Evolutionary conservation across 2,888 invertebrate genomes (phyloP).

Genomic region (Lypha dubia): DNA sequence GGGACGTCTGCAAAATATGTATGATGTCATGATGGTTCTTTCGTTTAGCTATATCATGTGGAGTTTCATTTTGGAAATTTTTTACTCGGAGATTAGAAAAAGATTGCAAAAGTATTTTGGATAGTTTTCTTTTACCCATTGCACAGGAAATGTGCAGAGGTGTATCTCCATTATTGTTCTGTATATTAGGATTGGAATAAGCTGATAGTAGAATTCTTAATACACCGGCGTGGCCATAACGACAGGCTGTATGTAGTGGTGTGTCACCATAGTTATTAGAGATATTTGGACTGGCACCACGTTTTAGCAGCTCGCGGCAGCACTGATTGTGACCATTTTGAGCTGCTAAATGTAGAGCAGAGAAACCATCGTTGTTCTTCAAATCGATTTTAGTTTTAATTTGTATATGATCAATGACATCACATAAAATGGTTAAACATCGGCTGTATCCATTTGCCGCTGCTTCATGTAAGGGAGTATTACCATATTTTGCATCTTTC

Average conservation of each 20-base stretch:
- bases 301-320: constrained; percentile 93
- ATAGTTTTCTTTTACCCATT: constrained; percentile 95
- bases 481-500: constrained; percentile 88
- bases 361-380: constrained; percentile 92
- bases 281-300: constrained; percentile 93
- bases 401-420: constrained; percentile 74
- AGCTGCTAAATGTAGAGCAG: constrained; percentile 96
- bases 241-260: constrained; percentile 95
- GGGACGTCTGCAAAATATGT: constrained; percentile 86
- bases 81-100: constrained; percentile 90
- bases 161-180: constrained; percentile 98
- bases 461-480: constrained; percentile 96
- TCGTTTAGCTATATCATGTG: constrained; percentile 93
- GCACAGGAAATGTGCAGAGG: constrained; percentile 96
- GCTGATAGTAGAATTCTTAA: constrained; percentile 96
- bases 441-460: constrained; percentile 97
- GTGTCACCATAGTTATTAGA: constrained; percentile 98
- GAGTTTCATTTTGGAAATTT: constrained; percentile 89
- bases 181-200: constrained; percentile 92
- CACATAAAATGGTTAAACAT: constrained; percentile 88
- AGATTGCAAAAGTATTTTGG: constrained; percentile 86
- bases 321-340: constrained; percentile 99
- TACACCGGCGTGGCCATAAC: constrained; percentile 98
- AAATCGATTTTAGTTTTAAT: constrained; percentile 63
- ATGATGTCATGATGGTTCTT: constrained; percentile 94